Conservation (phyloP, 2,113 vertebrate genomes). For the Chamaea fasciata region DNA sequence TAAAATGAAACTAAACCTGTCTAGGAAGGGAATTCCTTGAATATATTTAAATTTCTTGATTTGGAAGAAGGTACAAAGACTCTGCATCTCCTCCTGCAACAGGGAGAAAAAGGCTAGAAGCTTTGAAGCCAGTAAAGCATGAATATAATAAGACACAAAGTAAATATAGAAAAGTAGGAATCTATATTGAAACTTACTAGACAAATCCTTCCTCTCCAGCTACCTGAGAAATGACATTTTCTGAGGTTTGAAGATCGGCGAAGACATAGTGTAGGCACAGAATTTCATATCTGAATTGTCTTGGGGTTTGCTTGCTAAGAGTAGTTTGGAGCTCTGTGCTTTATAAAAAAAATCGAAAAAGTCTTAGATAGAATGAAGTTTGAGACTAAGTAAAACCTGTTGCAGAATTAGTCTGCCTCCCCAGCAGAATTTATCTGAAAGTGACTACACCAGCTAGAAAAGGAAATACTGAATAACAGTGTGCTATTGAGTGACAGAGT, state of each 20-base stretch:
- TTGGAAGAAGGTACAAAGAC: not conserved
- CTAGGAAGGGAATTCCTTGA: not conserved
- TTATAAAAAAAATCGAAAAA: not conserved
- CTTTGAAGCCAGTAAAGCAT: not conserved
- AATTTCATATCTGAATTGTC: not conserved
- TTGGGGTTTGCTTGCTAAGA: not conserved
- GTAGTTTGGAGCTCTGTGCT: not conserved
- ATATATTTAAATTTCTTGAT: not conserved
- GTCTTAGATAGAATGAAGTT: not conserved
- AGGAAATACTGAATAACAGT: not conserved
- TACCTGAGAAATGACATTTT: not conserved
- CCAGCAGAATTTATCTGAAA: not conserved
- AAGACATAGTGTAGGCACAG: not conserved
- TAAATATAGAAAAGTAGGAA: not conserved
- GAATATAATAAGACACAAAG: not conserved
- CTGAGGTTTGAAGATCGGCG: not conserved
- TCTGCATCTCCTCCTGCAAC: not conserved
- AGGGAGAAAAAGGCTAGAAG: not conserved
- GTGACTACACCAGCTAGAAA: not conserved
- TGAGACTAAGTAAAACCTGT: not conserved
- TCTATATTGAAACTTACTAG: not conserved
- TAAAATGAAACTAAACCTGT: not conserved
- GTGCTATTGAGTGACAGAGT: not conserved
- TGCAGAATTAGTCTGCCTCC: not conserved
- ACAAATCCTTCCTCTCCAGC: not conserved